Percentiles rank a stretch among this genome's conserved stretches.
Evolutionary conservation across 2,113 vertebrate species (phyloP).

Genomic region (Myotis brandtii): DNA sequence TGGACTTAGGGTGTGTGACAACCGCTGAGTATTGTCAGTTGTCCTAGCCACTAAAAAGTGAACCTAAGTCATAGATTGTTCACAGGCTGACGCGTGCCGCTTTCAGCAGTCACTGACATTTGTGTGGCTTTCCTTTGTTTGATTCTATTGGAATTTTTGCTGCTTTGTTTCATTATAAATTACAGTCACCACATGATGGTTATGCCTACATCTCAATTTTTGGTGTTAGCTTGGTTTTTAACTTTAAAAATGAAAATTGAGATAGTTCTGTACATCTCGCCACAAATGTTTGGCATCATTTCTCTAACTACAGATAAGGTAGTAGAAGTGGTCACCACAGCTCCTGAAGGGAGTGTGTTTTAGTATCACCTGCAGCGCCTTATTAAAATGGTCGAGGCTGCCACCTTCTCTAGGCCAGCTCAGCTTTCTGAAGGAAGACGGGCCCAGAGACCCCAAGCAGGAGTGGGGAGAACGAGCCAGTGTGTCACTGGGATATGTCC

Average conservation of each 20-base stretch:
- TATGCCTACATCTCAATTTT: not conserved
- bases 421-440: not conserved
- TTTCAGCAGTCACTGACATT: not conserved
- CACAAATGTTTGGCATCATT: not conserved
- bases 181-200: not conserved
- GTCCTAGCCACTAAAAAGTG: constrained; percentile 11
- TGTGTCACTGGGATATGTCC: not conserved
- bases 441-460: too few relatives aligned
- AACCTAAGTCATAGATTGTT: not conserved
- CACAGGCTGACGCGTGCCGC: not conserved
- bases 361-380: accelerated
- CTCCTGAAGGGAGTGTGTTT: not conserved
- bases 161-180: not conserved
- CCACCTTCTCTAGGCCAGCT: not conserved
- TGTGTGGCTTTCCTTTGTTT: not conserved
- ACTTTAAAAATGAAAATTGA: not conserved
- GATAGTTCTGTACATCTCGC: not conserved
- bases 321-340: accelerated
- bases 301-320: not conserved
- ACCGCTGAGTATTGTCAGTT: too few relatives aligned
- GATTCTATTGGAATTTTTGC: not conserved
- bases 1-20: constrained; percentile 11
- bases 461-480: too few relatives aligned
- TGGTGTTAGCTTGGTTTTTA: not conserved
- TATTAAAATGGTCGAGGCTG: not conserved